A percentile compares a stretch with the other conserved stretches of the same genome.
Evolutionary conservation across 2,888 invertebrate genomes (phyloP).

Genomic region (Cephus pulcher): DNA sequence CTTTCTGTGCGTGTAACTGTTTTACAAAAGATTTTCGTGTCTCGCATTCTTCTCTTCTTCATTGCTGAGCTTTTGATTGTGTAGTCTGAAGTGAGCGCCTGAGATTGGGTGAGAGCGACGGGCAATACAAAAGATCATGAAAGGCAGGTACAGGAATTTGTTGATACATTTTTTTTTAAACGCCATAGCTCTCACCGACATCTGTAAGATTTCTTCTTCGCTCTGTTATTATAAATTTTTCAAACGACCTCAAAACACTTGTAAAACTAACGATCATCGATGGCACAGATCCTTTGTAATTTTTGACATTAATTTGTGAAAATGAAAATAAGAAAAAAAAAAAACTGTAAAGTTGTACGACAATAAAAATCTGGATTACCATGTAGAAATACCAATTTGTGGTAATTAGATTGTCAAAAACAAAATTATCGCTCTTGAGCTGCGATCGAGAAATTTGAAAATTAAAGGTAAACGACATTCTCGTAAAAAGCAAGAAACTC

Average conservation of each 20-base stretch:
- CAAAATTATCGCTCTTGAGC: background rate
- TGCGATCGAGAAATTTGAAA: background rate
- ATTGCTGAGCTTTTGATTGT: background rate
- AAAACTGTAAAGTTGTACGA: background rate
- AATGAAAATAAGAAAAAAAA: background rate
- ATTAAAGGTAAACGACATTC: no score
- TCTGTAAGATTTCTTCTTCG: background rate
- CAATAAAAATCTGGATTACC: background rate
- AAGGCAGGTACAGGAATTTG: background rate
- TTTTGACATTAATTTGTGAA: background rate
- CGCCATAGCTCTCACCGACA: background rate
- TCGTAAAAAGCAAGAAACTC: no score
- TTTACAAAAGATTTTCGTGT: background rate
- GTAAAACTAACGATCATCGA: background rate
- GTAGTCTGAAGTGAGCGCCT: background rate
- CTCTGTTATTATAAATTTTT: background rate
- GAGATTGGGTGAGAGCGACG: background rate
- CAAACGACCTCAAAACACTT: background rate
- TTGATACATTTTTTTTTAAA: background rate
- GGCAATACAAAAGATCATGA: background rate
- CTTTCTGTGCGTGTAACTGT: background rate
- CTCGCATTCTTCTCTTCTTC: background rate
- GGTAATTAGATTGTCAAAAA: background rate
- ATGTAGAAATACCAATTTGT: background rate
- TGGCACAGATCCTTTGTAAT: background rate